Percentiles rank a stretch among this genome's conserved stretches.
These are phyloP conservation scores for Apaloderma vittatum DNA, from an alignment of 2,113 vertebrate species.

Conservation along the genomic window DNA sequence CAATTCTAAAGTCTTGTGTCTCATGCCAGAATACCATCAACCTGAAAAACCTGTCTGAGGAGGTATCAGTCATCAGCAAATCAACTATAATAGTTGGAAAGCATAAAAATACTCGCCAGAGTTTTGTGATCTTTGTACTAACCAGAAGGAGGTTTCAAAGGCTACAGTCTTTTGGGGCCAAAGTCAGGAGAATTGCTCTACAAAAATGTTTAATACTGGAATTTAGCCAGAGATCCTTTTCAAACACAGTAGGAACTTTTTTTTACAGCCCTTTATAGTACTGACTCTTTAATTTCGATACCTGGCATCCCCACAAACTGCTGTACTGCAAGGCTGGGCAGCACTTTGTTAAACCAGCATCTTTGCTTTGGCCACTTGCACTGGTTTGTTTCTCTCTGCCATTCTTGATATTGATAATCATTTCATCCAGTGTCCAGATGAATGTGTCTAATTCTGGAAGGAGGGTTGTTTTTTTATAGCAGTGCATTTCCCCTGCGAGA, in stretches of 20 bases:
- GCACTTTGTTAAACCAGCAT: background rate
- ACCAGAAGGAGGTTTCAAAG: background rate
- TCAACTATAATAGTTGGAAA: background rate
- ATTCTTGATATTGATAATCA: background rate
- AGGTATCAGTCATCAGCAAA: background rate
- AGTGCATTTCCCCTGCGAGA: background rate
- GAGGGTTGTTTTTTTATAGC: constrained; percentile 25
- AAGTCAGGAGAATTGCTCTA: background rate
- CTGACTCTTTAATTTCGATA: background rate
- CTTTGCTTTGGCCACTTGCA: background rate
- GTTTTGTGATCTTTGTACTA: background rate
- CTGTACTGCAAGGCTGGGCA: background rate
- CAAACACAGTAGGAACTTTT: background rate
- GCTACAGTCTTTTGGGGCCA: background rate
- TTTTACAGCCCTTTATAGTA: background rate
- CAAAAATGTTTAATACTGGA: background rate
- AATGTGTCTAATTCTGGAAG: constrained; percentile 48
- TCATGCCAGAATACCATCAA: background rate
- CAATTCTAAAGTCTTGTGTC: background rate
- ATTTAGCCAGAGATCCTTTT: background rate
- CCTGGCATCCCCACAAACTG: background rate
- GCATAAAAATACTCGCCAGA: background rate
- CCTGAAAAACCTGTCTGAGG: background rate
- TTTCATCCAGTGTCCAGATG: background rate
- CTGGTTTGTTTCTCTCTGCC: background rate